Conservation (phyloP, 2,888 invertebrate species). For the Pantelozetes paolii region DNA sequence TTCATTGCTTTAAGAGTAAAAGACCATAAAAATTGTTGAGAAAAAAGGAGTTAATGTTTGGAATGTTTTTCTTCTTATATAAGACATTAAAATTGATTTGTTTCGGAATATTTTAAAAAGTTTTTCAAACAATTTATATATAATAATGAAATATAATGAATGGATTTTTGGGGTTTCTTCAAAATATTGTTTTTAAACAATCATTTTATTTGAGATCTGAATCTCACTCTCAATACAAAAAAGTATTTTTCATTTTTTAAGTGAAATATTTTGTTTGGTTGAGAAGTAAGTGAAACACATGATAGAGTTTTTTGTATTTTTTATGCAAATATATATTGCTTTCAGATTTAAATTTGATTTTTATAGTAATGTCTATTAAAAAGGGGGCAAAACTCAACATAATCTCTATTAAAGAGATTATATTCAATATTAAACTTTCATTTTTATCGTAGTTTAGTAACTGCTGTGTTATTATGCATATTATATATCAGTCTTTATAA, state of each 20-base stretch:
- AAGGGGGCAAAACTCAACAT: slow-evolving; percentile 4
- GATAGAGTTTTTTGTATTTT: neutral
- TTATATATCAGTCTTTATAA: slow-evolving; percentile 9
- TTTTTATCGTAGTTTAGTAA: neutral
- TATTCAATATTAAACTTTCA: slow-evolving; percentile 9
- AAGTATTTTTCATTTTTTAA: neutral
- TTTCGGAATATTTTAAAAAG: too few species aligned
- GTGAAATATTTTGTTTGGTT: neutral
- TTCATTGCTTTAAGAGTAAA: neutral
- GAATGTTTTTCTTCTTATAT: neutral
- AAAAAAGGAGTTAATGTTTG: neutral
- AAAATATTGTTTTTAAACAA: too few species aligned
- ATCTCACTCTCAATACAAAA: neutral
- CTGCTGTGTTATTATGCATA: slow-evolving; percentile 32
- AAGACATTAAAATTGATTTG: too few species aligned
- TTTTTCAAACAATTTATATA: neutral
- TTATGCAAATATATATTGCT: slow-evolving; percentile 9
- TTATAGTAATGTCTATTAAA: too few species aligned
- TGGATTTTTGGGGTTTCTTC: neutral
- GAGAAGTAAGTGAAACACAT: neutral
- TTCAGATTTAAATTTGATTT: neutral
- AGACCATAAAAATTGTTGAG: neutral
- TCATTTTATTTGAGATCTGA: neutral
- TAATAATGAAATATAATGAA: slow-evolving; percentile 12
- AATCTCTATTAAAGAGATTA: slow-evolving; percentile 26